Base-by-base conservation (phyloP, 2,888 invertebrate species). In the Sphaerophoria taeniata region DNA sequence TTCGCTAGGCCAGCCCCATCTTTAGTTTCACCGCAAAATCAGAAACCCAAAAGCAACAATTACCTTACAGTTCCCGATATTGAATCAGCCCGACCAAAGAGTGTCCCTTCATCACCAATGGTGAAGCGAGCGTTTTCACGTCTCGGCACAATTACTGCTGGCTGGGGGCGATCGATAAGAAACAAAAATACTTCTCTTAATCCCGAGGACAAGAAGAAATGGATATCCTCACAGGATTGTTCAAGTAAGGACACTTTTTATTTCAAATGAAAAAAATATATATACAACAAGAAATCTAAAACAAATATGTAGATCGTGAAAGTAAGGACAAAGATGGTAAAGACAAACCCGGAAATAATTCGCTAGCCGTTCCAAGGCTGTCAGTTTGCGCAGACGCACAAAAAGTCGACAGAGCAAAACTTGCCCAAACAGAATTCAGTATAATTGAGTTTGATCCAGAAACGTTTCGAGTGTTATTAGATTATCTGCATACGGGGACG, bases 361-460 rank as follows among this genome's bases (percentile, higher is more conserved):
- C 96, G 87, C 92, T 97, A 87, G 97, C 96, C 39, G 97, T 98
- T 51, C 97, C 98, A 58, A 94, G 97, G 88, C 93, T 98, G 75
- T 97, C 97, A 87, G 97, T 98, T 71, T 98, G 98, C 92, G 98
- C 98, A 5, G 97, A 98, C 91, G 97, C 97, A 87, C 98, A 98
- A 91, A 98, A 98, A 93, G 97, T 98, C 31, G 98, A 98, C 92
- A 94, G 97, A 87, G 95, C 97, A 82, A 98, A 98, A 93, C 93
- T 98, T 85, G 97, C 97, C 70, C 98, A 98, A 93, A 97, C 97
- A 88, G 98, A 98, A 95, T 98, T 98, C 93, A 96, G 96, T 88
- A 97, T 98, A 90, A 98, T 98, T 90, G 98, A 98, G 93, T 98
- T 98, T 92, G 98, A 98, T 93, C 96, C 97, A 56, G 98, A 98